Percentiles rank a stretch among this genome's conserved stretches.
These are phyloP conservation scores for Typhlichthys subterraneus DNA, from an alignment of 2,797 vertebrate species.

Conservation along the genomic window DNA sequence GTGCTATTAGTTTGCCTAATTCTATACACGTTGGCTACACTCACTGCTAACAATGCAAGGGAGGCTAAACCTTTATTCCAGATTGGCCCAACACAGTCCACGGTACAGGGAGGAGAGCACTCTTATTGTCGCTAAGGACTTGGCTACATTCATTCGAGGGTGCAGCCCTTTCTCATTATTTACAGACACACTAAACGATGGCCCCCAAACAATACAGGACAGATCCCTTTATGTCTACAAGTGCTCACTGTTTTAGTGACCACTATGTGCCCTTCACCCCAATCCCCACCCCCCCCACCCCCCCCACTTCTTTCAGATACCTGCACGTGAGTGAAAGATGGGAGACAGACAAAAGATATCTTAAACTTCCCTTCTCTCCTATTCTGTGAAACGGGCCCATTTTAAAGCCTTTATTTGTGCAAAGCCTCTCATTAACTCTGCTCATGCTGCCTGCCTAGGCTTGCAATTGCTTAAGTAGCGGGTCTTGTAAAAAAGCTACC, in stretches of 20 bases:
- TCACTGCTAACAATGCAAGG: constrained; percentile 53
- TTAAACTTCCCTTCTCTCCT: constrained; percentile 79
- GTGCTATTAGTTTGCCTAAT: constrained; percentile 50
- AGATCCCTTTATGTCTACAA: constrained; percentile 81
- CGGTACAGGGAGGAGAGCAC: constrained; percentile 72
- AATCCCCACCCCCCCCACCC: constrained; percentile 31
- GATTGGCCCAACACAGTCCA: constrained; percentile 73
- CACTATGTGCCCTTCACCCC: constrained; percentile 62
- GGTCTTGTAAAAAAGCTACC: constrained; percentile 88
- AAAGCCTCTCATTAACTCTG: constrained; percentile 97
- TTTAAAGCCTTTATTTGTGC: constrained; percentile 81
- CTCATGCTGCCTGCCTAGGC: constrained; percentile 87
- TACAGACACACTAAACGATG: constrained; percentile 80
- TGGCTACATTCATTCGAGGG: constrained; percentile 80
- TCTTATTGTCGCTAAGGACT: constrained; percentile 76
- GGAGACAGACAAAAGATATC: constrained; percentile 79
- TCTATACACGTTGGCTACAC: constrained; percentile 43
- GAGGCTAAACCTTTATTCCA: constrained; percentile 67
- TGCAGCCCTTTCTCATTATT: constrained; percentile 78
- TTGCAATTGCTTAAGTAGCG: constrained; percentile 88
- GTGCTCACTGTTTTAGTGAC: constrained; percentile 74
- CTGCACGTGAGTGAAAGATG: constrained; percentile 80
- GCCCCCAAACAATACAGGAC: constrained; percentile 76
- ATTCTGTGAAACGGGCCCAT: constrained; percentile 73
- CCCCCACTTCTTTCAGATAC: constrained; percentile 73